These are phyloP conservation scores for Turdus rufiventris DNA, from an alignment of 2,113 vertebrate genomes.

Conservation along the genomic window DNA sequence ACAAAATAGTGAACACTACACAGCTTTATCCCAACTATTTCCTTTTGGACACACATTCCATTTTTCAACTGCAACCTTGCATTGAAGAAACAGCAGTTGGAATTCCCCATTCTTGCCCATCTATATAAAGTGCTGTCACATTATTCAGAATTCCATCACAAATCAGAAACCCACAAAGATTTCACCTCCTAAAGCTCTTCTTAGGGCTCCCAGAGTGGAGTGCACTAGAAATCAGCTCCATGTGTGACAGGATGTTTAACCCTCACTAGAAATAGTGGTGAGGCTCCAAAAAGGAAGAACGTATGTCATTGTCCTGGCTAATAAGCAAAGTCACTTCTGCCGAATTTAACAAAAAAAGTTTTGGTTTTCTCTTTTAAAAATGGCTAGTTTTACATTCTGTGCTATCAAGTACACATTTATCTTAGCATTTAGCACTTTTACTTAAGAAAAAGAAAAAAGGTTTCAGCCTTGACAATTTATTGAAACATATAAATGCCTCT, in stretches of 20 bases:
- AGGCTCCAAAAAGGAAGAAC: neutral
- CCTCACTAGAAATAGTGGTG: neutral
- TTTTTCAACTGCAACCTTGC: neutral
- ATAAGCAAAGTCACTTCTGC: neutral
- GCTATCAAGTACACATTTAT: neutral
- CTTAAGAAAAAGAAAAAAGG: neutral
- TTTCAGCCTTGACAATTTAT: neutral
- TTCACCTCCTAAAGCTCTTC: neutral
- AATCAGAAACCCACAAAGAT: neutral
- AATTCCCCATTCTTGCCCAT: neutral
- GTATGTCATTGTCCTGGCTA: neutral
- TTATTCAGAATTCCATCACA: neutral
- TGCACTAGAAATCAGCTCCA: neutral
- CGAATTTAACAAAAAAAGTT: neutral
- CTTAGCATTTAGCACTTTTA: neutral
- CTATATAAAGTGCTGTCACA: neutral
- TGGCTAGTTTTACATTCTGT: neutral
- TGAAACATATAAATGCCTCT: neutral
- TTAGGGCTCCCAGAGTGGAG: neutral
- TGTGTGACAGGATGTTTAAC: neutral
- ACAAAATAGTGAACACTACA: neutral
- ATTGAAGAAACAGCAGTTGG: neutral
- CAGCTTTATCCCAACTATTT: neutral
- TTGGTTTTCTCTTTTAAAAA: neutral
- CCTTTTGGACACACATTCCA: neutral